Evolutionary conservation across 2,113 vertebrate genomes (phyloP).

Genomic region (Corapipo altera): DNA sequence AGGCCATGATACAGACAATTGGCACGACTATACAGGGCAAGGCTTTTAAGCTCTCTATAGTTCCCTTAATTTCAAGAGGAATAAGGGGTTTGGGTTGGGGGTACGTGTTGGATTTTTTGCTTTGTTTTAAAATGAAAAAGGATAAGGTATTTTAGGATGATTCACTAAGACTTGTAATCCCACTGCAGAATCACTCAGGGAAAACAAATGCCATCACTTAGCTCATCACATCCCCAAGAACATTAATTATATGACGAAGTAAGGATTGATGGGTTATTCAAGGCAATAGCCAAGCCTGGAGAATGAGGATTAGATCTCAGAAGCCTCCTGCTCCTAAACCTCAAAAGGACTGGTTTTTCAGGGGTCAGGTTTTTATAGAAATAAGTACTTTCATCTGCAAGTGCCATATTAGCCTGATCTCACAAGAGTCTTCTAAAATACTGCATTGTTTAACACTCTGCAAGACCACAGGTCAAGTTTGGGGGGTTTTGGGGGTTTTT

Average conservation of each 20-base stretch:
- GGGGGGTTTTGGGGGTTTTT: background rate
- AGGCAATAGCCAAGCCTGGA: background rate
- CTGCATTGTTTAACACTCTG: background rate
- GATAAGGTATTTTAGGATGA: background rate
- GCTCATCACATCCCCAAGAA: background rate
- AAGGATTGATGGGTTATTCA: background rate
- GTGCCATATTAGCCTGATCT: background rate
- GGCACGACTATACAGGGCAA: background rate
- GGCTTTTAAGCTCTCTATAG: background rate
- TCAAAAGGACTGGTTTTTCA: background rate
- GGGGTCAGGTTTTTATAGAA: background rate
- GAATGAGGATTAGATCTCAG: background rate
- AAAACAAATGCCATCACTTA: background rate
- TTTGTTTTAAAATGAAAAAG: background rate
- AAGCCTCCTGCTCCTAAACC: background rate
- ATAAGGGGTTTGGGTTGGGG: background rate
- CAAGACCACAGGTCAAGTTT: background rate
- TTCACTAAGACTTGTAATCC: background rate
- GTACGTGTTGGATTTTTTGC: rapidly evolving
- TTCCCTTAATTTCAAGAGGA: background rate
- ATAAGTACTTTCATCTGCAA: background rate
- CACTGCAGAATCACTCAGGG: background rate
- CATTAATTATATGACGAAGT: background rate
- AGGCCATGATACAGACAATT: background rate
- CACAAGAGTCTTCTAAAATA: background rate